phyloP scores from a whole-genome alignment of 2,888 invertebrate species.

The Ophion costatus region DNA sequence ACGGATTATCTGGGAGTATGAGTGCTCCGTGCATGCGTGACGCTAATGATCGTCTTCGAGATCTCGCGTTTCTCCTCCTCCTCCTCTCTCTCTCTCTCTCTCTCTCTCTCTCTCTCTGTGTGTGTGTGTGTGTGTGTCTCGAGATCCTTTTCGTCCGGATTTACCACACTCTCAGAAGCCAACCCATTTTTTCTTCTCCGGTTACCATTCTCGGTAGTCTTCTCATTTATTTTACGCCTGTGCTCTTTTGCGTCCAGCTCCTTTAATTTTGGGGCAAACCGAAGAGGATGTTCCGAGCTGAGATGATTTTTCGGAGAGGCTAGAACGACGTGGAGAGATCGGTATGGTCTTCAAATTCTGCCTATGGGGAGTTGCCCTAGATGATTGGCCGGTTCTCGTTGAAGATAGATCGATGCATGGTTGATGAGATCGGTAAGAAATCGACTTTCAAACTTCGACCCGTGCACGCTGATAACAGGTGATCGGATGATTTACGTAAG shows the following conservation, averaged over 20 bases:
- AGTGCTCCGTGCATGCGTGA: constrained; percentile 66
- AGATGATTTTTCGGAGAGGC: not conserved
- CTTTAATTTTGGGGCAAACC: not conserved
- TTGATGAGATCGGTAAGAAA: too few species aligned
- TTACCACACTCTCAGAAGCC: constrained; percentile 32
- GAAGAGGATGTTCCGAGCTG: not conserved
- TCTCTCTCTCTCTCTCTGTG: constrained; percentile 24
- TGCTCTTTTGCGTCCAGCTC: not conserved
- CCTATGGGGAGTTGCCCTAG: too few species aligned
- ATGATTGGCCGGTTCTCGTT: too few species aligned
- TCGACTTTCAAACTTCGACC: too few species aligned
- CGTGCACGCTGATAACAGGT: too few species aligned
- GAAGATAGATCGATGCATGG: too few species aligned
- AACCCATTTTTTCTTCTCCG: constrained; percentile 22
- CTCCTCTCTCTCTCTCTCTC: constrained; percentile 8
- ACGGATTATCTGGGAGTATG: not conserved
- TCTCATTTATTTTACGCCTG: not conserved
- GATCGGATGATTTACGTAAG: too few species aligned
- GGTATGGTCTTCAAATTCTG: too few species aligned
- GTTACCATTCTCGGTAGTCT: constrained; percentile 22
- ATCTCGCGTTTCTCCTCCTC: constrained; percentile 36
- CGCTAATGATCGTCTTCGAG: constrained; percentile 70
- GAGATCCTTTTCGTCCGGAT: constrained; percentile 35
- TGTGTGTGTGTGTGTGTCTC: constrained; percentile 19
- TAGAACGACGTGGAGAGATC: too few species aligned